phyloP scores from a whole-genome alignment of 2,113 vertebrate genomes.

The Dipodomys spectabilis region DNA sequence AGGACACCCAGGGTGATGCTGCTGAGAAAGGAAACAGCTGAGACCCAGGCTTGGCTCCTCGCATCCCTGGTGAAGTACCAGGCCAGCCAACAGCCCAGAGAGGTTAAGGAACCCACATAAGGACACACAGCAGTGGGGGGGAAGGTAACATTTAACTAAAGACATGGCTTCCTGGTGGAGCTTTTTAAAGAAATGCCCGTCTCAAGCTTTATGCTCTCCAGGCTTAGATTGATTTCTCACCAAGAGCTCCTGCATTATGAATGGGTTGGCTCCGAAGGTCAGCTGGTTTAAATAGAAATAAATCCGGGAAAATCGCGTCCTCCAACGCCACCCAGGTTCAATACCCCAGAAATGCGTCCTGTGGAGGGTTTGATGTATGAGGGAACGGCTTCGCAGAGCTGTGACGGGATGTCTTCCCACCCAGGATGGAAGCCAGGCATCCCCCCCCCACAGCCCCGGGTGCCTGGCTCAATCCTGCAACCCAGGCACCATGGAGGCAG shows the following conservation, averaged over 20 bases:
- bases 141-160: not conserved
- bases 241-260: not conserved
- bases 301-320: constrained; percentile 59
- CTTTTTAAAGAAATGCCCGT: not conserved
- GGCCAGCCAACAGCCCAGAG: not conserved
- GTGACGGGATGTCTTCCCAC: not conserved
- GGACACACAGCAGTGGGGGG: not conserved
- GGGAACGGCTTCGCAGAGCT: not conserved
- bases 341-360: not conserved
- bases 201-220: constrained; percentile 25
- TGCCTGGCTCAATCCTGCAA: not conserved
- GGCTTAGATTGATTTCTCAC: constrained; percentile 28
- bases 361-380: too few species aligned
- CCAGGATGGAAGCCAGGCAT: too few species aligned
- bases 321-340: not conserved
- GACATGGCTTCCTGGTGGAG: rapidly evolving
- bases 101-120: not conserved
- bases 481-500: too few species aligned
- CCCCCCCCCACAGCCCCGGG: too few species aligned
- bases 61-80: not conserved
- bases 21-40: not conserved
- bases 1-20: rapidly evolving
- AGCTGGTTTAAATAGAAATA: constrained; percentile 47
- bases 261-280: not conserved
- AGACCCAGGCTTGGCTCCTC: too few species aligned